These are phyloP conservation scores for Melierax canorus DNA, from an alignment of 2,113 vertebrate species.

Conservation along the genomic window DNA sequence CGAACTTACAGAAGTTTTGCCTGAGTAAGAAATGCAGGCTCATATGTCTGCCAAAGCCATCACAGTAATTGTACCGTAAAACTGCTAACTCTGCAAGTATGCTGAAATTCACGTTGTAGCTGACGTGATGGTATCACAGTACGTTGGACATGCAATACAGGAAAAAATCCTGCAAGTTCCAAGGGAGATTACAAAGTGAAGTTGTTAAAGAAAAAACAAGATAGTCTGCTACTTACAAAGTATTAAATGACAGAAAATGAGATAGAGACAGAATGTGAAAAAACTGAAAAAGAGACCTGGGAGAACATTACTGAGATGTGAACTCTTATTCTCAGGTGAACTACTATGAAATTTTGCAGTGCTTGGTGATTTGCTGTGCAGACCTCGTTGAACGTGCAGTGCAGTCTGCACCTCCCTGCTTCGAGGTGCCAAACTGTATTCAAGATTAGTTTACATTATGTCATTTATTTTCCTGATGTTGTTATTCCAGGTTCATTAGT, in stretches of 20 bases:
- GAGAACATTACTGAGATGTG: not conserved
- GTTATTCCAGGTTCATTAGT: not conserved
- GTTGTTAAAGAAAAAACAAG: not conserved
- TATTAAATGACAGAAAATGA: not conserved
- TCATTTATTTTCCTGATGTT: not conserved
- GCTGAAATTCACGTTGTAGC: not conserved
- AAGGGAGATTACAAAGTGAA: not conserved
- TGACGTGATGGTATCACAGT: not conserved
- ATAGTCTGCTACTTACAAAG: not conserved
- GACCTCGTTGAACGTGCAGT: not conserved
- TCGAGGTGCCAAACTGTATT: not conserved
- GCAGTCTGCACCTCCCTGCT: not conserved
- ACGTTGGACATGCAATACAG: not conserved
- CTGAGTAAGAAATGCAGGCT: not conserved
- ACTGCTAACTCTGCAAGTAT: not conserved
- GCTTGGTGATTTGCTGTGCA: not conserved
- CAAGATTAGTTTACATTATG: not conserved
- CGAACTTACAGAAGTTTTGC: not conserved
- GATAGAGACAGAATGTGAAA: not conserved
- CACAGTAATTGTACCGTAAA: not conserved
- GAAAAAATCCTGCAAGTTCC: not conserved
- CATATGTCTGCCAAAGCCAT: not conserved
- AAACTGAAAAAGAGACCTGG: not conserved
- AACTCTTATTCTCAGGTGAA: not conserved
- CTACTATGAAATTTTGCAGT: not conserved